A percentile compares a stretch with the other conserved stretches of the same genome.
Conservation (phyloP, 2,113 vertebrate species). For the Crypturellus undulatus region DNA sequence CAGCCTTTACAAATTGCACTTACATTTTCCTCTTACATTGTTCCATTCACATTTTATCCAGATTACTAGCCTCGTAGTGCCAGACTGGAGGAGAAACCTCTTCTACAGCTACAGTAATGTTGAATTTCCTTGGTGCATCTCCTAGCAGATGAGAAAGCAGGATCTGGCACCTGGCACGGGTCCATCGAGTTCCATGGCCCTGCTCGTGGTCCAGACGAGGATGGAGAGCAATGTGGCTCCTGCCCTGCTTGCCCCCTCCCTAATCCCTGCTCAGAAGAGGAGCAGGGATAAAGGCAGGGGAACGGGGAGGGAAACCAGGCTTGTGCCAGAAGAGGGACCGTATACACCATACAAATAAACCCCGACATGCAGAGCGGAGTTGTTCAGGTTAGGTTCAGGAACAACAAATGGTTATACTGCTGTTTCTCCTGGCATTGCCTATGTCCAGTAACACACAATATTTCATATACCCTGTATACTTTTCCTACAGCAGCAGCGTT, state of each 20-base stretch:
- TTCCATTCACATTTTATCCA: neutral
- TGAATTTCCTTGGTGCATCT: neutral
- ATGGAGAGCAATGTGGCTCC: neutral
- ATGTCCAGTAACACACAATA: fast-evolving
- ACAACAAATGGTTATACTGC: neutral
- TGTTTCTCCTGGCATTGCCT: neutral
- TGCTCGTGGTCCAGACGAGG: fast-evolving
- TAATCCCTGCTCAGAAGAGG: neutral
- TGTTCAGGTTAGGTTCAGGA: neutral
- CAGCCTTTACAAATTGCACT: neutral
- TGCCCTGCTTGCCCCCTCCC: fast-evolving
- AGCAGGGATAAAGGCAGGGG: neutral
- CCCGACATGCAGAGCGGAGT: neutral
- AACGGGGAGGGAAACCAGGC: fast-evolving
- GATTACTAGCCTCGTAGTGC: fast-evolving
- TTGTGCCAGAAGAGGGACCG: neutral
- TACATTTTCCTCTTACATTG: neutral
- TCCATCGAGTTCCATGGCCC: neutral
- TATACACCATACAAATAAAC: neutral
- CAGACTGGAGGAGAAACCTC: fast-evolving
- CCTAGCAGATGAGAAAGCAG: neutral
- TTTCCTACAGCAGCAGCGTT: fast-evolving
- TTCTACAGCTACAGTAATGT: fast-evolving
- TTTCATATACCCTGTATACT: neutral
- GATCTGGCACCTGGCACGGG: neutral